phyloP scores from a whole-genome alignment of 2,797 vertebrate species.

The Cebuella pygmaea region DNA sequence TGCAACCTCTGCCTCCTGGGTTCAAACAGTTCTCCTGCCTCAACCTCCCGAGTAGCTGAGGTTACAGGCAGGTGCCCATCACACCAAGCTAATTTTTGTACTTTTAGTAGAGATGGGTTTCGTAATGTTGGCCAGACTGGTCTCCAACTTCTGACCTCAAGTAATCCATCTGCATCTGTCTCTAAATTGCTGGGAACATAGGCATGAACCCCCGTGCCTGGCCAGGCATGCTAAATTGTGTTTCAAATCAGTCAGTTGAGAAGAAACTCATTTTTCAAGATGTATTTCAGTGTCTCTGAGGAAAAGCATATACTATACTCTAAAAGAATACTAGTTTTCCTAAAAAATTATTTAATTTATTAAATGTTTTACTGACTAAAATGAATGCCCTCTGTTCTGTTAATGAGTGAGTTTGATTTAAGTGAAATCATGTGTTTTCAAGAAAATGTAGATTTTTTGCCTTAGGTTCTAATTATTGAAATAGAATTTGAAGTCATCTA shows the following conservation, averaged over 20 bases:
- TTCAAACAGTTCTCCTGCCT: neutral
- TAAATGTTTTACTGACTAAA: neutral
- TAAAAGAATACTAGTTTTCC: neutral
- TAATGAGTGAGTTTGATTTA: neutral
- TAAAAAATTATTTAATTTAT: neutral
- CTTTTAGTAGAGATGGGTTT: neutral
- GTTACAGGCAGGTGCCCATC: neutral
- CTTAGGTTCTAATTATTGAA: neutral
- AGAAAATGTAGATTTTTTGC: neutral
- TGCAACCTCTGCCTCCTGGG: neutral
- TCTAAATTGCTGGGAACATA: neutral
- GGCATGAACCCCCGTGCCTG: fast-evolving
- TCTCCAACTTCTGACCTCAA: neutral
- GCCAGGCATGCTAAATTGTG: neutral
- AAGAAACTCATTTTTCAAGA: neutral
- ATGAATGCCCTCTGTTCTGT: neutral
- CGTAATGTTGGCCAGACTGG: neutral
- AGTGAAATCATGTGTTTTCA: neutral
- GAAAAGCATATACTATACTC: neutral
- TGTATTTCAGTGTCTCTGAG: neutral
- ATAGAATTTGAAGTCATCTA: neutral
- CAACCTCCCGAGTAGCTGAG: neutral
- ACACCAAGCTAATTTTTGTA: neutral
- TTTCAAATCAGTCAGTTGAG: neutral
- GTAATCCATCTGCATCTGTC: neutral